Evolutionary conservation across 1,140 invertebrate genomes (phyloP).

Genomic region (Odontomachus brunneus): DNA sequence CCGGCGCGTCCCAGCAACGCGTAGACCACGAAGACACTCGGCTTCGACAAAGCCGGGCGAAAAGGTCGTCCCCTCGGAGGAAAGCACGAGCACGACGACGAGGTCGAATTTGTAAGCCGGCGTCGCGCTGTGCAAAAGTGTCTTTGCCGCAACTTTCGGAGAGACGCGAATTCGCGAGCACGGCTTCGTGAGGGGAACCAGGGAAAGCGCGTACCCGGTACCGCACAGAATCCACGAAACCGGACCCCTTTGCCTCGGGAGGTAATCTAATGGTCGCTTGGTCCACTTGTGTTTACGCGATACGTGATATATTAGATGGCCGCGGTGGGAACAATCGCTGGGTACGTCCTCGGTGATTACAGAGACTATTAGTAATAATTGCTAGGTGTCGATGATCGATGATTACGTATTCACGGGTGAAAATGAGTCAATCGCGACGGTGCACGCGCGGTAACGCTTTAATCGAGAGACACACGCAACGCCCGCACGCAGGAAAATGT

Average conservation of each 20-base stretch:
- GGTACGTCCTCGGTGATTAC: conserved; percentile 6
- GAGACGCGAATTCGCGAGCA: no score
- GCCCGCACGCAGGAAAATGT: no score
- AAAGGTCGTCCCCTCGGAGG: not conserved
- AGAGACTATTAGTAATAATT: conserved; percentile 44
- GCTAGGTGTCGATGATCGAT: conserved; percentile 48
- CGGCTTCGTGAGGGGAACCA: not conserved
- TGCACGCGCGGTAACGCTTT: not conserved
- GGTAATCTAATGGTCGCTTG: conserved; percentile 38
- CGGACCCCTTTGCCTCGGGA: not conserved
- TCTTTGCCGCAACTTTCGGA: no score
- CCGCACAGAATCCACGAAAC: no score
- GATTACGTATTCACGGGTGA: conserved; percentile 18
- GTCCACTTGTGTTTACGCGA: not conserved
- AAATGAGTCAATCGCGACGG: not conserved
- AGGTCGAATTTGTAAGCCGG: not conserved
- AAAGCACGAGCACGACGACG: not conserved
- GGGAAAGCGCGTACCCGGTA: no score
- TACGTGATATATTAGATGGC: conserved; percentile 31
- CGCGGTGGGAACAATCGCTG: conserved; percentile 12
- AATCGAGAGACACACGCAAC: no score
- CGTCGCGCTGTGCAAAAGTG: no score
- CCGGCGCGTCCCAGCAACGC: no score
- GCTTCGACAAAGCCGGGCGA: not conserved
- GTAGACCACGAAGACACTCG: no score